Percentiles rank a stretch among this genome's conserved stretches.
Evolutionary conservation across 1,140 invertebrate genomes (phyloP).

Genomic region (Drosophila bipectinata): DNA sequence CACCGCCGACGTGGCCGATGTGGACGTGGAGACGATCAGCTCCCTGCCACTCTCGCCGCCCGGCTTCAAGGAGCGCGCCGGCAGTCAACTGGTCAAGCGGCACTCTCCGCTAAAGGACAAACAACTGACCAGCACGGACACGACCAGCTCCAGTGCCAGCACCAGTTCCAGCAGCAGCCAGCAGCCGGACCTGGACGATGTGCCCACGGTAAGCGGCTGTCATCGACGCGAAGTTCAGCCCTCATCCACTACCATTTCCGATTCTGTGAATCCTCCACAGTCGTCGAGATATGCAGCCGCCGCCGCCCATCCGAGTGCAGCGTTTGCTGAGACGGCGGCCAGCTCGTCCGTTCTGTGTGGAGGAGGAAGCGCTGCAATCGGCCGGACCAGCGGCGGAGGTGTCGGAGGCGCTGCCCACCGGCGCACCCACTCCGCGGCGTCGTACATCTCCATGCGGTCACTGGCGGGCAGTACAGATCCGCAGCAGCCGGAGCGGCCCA

Average conservation of each 20-base stretch:
- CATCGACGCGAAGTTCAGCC: constrained; percentile 2
- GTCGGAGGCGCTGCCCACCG: constrained; percentile 40
- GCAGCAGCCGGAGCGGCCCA: constrained; percentile 41
- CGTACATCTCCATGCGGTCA: constrained; percentile 73
- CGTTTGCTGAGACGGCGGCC: constrained; percentile 54
- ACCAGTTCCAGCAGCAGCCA: constrained; percentile 17
- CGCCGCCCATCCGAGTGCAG: constrained; percentile 68
- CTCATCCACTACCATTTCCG: constrained; percentile 30
- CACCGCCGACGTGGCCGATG: constrained; percentile 78
- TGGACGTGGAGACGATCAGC: constrained; percentile 62
- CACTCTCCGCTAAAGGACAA: constrained; percentile 22
- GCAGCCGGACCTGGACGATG: constrained; percentile 56
- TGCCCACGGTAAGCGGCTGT: constrained; percentile 62
- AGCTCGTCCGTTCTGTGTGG: constrained; percentile 1
- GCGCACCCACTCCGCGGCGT: constrained; percentile 66
- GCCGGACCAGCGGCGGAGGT: constrained; percentile 8
- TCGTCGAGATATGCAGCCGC: constrained; percentile 61
- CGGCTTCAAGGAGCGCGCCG: constrained; percentile 20
- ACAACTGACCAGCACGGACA: constrained; percentile 20
- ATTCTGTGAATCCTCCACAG: constrained; percentile 49
- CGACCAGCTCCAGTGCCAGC: not conserved
- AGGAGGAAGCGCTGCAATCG: not conserved
- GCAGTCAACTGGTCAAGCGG: constrained; percentile 51
- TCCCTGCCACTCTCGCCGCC: constrained; percentile 61
- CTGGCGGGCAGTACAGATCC: constrained; percentile 41